Evolutionary conservation across 2,113 vertebrate genomes (phyloP), one percentile per base, ranked within the genome.

Genomic region (Calypte anna): DNA sequence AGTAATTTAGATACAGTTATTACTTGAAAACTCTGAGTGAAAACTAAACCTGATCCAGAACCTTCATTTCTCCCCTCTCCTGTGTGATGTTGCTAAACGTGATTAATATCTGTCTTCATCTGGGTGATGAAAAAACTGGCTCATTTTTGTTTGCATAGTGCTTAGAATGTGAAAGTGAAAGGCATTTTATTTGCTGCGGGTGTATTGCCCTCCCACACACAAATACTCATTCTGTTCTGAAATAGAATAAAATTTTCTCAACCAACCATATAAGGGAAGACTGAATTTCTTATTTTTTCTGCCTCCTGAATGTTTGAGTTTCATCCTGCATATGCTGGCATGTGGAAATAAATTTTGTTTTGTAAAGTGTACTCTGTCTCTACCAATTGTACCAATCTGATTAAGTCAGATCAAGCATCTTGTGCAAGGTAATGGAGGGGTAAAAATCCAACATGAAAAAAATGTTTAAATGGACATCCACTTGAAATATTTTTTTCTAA

Each of bases 81-180:
- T 30, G 13, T 54, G 12, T 59, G 21, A 38, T 38, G 5, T 77
- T 70, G 48, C 43, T 84, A 68, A 75, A 43, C 54, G 5, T 79
- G 30, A 64, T 73, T 51, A 78, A 40, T 13, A 1, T 12, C 59
- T 57, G 7, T 63, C 73, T 82, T 84, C 46, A 85, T 73, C 7
- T 38, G 72, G 24, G 7, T 74, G 7, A 61, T 88, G 22, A 50
- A 63, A 76, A 89, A 90, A 66, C 15, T 4, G 43, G 24, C 50
- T 88, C 6, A 8, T 68, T 84, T 57, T 82, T 64, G 51, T 76
- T 92, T 88, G 62, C 59, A 23, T 72, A 57, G 22, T 14, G 74
- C 66, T 95, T 93, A 91, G 50, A 63, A 58, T 85, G n/a, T 91
- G 54, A 82, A 82, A 90, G 44, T 44, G 43, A 62, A 86, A 88